Base-by-base conservation (phyloP, 2,113 vertebrate species). In the Oreochromis spilurus region DNA sequence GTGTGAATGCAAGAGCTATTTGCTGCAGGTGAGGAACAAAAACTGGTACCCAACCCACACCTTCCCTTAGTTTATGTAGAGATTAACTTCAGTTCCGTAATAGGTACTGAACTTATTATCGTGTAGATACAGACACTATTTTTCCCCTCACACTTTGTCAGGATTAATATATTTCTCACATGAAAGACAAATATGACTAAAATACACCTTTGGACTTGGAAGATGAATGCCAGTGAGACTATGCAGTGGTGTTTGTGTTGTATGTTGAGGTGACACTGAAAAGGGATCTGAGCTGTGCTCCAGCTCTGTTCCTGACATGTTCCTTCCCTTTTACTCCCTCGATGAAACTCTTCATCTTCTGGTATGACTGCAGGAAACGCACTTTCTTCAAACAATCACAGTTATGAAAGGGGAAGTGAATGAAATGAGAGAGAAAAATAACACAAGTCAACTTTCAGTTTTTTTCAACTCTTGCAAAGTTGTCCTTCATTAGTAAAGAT, bases 141-240 rank as follows among this genome's bases (percentile, higher is more conserved):
- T 91, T 87, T 34, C 5, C 17, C 58, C 29, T 52, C n/a, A 40
- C 24, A 54, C 79, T 87, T 91, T 92, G 83, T 90, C 83, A 50
- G 85, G 91, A 91, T 89, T 92, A 80, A 86, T 92, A 92, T 91
- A 85, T 90, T 89, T 62, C 91, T 87, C 52, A 90, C 83, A 87
- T 89, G 72, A 93, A 94, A 93, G 89, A 89, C 83, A 84, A 88
- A 86, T 81, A 88, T 88, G 86, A 89, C 84, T 90, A 88, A 93
- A 89, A 89, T 84, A 90, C 82, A 84, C 81, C 87, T 82, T 90
- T 62, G 65, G 88, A 87, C 40, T 82, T 38, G 43, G 75, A 84
- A 87, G 88, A 91, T 85, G 83, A 89, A 88, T 82, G 67, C 11
- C 75, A 58, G 38, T 52, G 62, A 72, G 84, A 21, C 81, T 89